phyloP scores from a whole-genome alignment of 1,140 invertebrate species.

The Musca vetustissima region DNA sequence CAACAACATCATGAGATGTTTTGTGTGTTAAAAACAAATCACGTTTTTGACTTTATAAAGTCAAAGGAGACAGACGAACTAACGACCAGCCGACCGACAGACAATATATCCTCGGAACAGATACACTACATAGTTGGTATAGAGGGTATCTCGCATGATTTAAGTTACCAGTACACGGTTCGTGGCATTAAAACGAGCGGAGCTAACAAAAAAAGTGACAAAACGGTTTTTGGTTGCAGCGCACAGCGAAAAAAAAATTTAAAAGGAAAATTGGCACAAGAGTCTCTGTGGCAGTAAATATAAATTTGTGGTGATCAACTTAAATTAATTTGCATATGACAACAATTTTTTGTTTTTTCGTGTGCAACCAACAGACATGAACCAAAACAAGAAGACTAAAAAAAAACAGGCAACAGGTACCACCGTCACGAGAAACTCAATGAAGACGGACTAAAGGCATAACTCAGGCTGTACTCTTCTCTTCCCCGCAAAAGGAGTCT shows the following conservation, averaged over 20 bases:
- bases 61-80: neutral
- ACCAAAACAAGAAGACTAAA: neutral
- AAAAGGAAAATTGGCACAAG: too few species aligned
- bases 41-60: constrained; percentile 19
- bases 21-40: constrained; percentile 14
- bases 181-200: neutral
- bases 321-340: constrained; percentile 24
- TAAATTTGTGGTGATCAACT: constrained; percentile 22
- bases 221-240: neutral
- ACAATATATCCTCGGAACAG: neutral
- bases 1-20: constrained; percentile 4
- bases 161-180: neutral
- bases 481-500: too few species aligned
- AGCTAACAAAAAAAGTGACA: neutral
- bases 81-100: too few species aligned
- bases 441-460: too few species aligned
- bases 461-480: too few species aligned
- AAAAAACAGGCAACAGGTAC: neutral
- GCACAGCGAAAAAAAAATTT: too few species aligned
- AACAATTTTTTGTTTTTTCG: constrained; percentile 6
- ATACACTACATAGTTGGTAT: neutral
- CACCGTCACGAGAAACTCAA: neutral
- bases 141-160: constrained; percentile 10
- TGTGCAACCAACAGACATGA: neutral
- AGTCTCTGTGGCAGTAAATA: neutral